phyloP scores from a whole-genome alignment of 2,797 vertebrate genomes.

The Diplodus sargus region DNA sequence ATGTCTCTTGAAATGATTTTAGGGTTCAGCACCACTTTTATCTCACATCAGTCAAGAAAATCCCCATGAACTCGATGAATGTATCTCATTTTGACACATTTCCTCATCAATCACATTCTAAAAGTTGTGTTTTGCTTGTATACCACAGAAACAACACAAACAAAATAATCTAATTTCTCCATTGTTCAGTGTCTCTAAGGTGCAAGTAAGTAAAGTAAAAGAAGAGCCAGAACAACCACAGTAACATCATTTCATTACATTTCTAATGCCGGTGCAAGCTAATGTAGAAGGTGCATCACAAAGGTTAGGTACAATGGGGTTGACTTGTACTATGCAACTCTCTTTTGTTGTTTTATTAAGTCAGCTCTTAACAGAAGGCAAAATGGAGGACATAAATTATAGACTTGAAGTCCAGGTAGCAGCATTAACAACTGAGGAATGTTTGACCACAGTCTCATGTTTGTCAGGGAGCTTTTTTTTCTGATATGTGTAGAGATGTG shows the following conservation, averaged over 20 bases:
- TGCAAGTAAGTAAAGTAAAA: conserved; percentile 19
- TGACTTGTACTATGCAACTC: neutral
- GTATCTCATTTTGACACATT: conserved; percentile 3
- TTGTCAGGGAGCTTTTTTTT: conserved; percentile 22
- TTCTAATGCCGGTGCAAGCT: conserved; percentile 11
- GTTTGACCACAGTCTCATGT: conserved; percentile 34
- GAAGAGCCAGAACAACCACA: conserved; percentile 10
- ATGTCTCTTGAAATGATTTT: conserved; percentile 25
- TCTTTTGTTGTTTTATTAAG: neutral
- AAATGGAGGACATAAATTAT: conserved; percentile 2
- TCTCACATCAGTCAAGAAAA: conserved; percentile 10
- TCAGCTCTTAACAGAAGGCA: neutral
- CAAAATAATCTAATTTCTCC: neutral
- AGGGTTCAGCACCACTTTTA: neutral
- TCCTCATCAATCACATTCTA: neutral
- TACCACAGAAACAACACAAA: conserved; percentile 11
- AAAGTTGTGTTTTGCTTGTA: conserved; percentile 24
- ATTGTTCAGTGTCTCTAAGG: conserved; percentile 43
- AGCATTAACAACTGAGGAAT: conserved; percentile 20
- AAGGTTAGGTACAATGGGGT: neutral
- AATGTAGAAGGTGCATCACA: conserved; percentile 1
- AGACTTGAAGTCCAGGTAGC: neutral
- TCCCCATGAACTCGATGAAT: neutral
- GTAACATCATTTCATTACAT: conserved; percentile 37
- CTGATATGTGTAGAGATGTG: conserved; percentile 18